Evolutionary conservation across 2,113 vertebrate species (phyloP).

Genomic region (Mandrillus leucophaeus): DNA sequence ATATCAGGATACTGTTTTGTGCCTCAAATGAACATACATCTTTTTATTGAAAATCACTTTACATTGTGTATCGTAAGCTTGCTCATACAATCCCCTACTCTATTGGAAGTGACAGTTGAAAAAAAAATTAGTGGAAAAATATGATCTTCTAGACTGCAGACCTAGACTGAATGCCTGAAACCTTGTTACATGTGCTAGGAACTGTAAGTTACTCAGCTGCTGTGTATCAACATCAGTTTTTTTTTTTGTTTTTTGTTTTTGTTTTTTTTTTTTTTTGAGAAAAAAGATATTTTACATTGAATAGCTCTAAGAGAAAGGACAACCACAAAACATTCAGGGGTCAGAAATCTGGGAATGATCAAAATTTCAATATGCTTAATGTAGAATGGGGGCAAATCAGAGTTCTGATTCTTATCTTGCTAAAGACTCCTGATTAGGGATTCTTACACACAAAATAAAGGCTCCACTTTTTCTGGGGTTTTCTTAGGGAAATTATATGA

Average conservation of each 20-base stretch:
- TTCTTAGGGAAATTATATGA: conserved; percentile 35
- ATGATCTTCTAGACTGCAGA: conserved; percentile 12
- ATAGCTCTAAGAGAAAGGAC: conserved; percentile 47
- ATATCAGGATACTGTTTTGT: not conserved
- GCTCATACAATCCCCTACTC: not conserved
- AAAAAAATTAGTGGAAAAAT: conserved; percentile 32
- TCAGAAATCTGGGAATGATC: conserved; percentile 55
- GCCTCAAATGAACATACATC: not conserved
- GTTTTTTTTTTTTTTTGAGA: not conserved
- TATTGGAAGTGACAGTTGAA: conserved; percentile 50
- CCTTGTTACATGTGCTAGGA: not conserved
- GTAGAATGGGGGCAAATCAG: not conserved
- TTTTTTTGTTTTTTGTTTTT: not conserved
- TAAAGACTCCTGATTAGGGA: conserved; percentile 22
- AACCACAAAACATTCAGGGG: conserved; percentile 44
- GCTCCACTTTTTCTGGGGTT: conserved; percentile 19
- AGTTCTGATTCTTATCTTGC: conserved; percentile 46
- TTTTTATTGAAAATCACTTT: not conserved
- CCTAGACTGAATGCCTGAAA: conserved; percentile 19
- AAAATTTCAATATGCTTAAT: conserved; percentile 38
- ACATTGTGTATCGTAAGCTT: conserved; percentile 38
- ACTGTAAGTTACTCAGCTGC: conserved; percentile 37
- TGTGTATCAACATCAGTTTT: conserved; percentile 58
- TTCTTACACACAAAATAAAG: conserved; percentile 23
- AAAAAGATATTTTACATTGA: conserved; percentile 42